These are phyloP conservation scores for Premnoplex brunnescens DNA, from an alignment of 2,797 vertebrate genomes.

Conservation along the genomic window DNA sequence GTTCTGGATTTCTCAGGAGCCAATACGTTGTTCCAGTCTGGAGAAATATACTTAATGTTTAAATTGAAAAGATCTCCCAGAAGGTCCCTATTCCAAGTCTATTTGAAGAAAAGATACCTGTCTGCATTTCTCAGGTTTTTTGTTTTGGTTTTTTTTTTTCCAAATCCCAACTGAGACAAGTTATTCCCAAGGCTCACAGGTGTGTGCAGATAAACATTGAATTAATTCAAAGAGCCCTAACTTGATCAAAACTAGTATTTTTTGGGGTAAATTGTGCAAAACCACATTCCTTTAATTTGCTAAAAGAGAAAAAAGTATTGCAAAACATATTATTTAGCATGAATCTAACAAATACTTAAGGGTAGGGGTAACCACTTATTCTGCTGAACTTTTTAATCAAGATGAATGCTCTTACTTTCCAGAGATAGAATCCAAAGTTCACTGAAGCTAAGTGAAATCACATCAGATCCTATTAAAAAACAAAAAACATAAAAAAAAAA, in stretches of 20 bases:
- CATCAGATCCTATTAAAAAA: background rate
- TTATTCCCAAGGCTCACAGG: background rate
- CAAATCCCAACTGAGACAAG: background rate
- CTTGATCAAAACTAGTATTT: background rate
- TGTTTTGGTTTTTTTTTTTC: constrained; percentile 4
- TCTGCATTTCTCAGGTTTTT: background rate
- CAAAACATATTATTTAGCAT: background rate
- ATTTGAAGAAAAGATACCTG: background rate
- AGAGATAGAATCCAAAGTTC: background rate
- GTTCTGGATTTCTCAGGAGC: background rate
- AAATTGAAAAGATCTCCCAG: background rate
- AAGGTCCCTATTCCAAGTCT: background rate
- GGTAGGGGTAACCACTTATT: background rate
- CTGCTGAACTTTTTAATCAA: background rate
- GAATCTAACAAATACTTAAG: background rate
- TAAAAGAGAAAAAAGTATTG: background rate
- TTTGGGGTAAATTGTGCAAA: background rate
- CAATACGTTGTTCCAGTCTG: background rate
- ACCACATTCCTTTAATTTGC: background rate
- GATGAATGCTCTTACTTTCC: background rate
- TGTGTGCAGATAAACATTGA: background rate
- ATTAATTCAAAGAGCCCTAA: background rate
- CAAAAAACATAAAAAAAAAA: background rate
- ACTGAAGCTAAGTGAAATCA: background rate
- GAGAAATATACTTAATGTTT: background rate